phyloP scores from a whole-genome alignment of 2,113 vertebrate species.

The Camelus dromedarius region DNA sequence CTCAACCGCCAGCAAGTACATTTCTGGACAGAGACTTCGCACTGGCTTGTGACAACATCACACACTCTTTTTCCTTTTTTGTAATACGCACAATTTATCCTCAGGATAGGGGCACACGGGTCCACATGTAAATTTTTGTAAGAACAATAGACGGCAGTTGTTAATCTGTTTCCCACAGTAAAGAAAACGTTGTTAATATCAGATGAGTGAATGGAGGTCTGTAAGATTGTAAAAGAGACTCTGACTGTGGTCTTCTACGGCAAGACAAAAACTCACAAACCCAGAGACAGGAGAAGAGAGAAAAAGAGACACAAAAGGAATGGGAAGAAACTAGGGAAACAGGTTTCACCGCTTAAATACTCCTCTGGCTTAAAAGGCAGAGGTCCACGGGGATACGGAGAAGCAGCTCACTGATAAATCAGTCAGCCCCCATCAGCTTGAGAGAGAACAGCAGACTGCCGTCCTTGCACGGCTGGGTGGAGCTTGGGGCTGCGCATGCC shows the following conservation, averaged over 20 bases:
- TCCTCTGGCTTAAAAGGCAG: not conserved
- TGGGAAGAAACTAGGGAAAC: not conserved
- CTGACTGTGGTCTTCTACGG: not conserved
- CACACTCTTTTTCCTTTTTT: not conserved
- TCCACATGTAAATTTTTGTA: not conserved
- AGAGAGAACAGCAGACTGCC: not conserved
- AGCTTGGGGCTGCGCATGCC: rapidly evolving
- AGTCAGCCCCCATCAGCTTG: too few relatives aligned
- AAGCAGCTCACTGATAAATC: not conserved
- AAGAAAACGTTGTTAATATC: not conserved
- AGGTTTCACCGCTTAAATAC: not conserved
- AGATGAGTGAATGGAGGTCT: not conserved
- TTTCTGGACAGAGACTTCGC: not conserved
- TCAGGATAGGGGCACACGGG: not conserved
- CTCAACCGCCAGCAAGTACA: not conserved
- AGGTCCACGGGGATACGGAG: not conserved
- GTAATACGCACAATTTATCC: not conserved
- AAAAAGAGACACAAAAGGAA: not conserved
- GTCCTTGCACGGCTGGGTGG: rapidly evolving
- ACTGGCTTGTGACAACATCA: not conserved
- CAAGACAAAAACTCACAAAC: not conserved
- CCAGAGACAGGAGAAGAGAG: not conserved
- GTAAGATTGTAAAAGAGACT: not conserved
- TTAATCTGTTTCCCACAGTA: not conserved
- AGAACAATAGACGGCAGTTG: not conserved